Conservation (phyloP, 2,797 vertebrate genomes). For the Anabacerthia variegaticeps region DNA sequence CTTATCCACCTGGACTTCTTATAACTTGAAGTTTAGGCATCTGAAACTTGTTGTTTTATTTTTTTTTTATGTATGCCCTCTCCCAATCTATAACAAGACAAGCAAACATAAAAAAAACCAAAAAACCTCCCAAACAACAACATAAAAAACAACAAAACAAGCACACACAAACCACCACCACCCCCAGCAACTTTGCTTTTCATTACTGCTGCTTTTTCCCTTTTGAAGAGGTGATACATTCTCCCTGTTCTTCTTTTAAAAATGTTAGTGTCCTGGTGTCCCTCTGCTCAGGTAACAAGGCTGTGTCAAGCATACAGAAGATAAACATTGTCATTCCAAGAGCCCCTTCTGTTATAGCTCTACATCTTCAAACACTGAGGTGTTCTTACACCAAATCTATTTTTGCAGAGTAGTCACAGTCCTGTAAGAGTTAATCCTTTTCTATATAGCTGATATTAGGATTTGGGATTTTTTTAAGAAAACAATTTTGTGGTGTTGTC, state of each 20-base stretch:
- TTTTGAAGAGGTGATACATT: fast-evolving
- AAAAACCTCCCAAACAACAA: background rate
- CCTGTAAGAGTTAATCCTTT: background rate
- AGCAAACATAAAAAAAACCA: no score
- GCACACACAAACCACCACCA: fast-evolving
- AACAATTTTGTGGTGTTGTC: no score
- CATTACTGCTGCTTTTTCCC: background rate
- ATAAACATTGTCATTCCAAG: background rate
- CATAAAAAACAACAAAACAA: background rate
- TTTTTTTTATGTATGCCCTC: background rate
- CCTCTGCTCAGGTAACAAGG: background rate
- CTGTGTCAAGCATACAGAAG: background rate
- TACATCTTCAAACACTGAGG: background rate
- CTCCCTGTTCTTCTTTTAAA: background rate
- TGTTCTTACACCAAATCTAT: background rate
- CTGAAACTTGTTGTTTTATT: background rate
- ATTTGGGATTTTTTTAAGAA: no score
- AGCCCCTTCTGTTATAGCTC: background rate
- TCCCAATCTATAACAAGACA: background rate
- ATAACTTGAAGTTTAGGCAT: background rate
- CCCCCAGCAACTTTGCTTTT: background rate
- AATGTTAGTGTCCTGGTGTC: background rate
- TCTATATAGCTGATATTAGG: background rate
- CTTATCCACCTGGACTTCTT: background rate
- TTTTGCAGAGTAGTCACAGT: background rate